These are phyloP conservation scores for Netelia melanura DNA, from an alignment of 2,888 invertebrate species.

Conservation along the genomic window DNA sequence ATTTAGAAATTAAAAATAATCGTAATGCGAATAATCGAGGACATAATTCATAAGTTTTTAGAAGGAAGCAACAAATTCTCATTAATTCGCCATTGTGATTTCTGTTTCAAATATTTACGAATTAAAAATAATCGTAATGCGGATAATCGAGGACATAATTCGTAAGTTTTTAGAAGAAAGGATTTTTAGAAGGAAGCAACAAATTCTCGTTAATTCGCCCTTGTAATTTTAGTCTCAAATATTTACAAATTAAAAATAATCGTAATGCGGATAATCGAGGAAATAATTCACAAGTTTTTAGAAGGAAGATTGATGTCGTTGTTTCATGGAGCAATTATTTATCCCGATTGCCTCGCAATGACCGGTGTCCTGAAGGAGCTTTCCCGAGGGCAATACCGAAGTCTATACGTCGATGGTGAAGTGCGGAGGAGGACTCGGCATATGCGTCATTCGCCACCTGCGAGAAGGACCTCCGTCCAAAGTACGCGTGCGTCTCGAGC, in stretches of 20 bases:
- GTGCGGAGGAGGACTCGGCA: slow-evolving; percentile 1
- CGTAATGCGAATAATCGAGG: too few species aligned
- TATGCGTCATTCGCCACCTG: slow-evolving; percentile 32
- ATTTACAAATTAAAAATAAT: too few species aligned
- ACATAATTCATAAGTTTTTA: too few species aligned
- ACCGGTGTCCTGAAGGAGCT: slow-evolving; percentile 5
- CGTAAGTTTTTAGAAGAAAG: too few species aligned
- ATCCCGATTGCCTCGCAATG: slow-evolving; percentile 5
- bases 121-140: too few species aligned
- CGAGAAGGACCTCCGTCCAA: slow-evolving; percentile 44
- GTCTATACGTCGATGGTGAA: neutral
- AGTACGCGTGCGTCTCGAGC: slow-evolving; percentile 19
- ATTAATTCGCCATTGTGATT: neutral
- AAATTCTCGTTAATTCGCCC: neutral
- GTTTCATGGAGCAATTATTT: neutral
- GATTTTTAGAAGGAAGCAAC: too few species aligned
- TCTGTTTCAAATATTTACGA: too few species aligned
- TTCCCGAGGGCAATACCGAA: slow-evolving; percentile 45
- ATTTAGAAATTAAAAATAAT: too few species aligned
- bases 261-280: neutral
- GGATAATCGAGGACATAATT: too few species aligned
- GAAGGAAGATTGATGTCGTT: neutral
- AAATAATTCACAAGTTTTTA: neutral
- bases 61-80: neutral
- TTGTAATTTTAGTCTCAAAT: neutral